Conservation (phyloP, 2,888 invertebrate genomes). For the Eugnorisma glareosa region DNA sequence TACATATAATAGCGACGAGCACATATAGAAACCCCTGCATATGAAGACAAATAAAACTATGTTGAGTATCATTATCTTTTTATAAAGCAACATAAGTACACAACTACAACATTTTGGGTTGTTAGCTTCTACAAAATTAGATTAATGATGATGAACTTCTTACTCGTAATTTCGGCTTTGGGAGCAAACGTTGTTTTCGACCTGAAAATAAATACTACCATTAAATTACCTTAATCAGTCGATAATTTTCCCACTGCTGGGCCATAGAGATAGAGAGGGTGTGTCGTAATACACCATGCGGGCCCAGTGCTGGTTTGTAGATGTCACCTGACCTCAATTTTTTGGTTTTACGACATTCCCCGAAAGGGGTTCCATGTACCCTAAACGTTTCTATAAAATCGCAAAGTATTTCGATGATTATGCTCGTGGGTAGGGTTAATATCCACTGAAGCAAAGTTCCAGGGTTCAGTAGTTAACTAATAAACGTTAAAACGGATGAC, state of each 20-base stretch:
- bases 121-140: not conserved
- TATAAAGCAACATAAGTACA: not conserved
- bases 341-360: not conserved
- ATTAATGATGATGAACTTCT: conserved; percentile 47
- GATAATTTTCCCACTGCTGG: not conserved
- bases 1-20: not conserved
- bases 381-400: conserved; percentile 9
- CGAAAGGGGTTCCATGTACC: not conserved
- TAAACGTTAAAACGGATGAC: conserved; percentile 58
- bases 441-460: conserved; percentile 30
- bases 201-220: conserved; percentile 53
- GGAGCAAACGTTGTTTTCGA: conserved; percentile 28
- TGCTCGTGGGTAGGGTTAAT: conserved; percentile 4
- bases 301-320: not conserved
- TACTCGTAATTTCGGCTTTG: conserved; percentile 23
- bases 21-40: not conserved
- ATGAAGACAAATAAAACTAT: not conserved
- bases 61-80: not conserved
- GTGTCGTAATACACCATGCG: not conserved
- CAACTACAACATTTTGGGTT: not conserved
- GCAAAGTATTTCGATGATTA: conserved; percentile 19
- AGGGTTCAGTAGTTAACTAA: conserved; percentile 31
- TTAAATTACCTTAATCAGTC: not conserved
- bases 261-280: not conserved
- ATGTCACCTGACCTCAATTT: not conserved